phyloP scores from a whole-genome alignment of 2,797 vertebrate species.

The Neosalanx taihuensis region DNA sequence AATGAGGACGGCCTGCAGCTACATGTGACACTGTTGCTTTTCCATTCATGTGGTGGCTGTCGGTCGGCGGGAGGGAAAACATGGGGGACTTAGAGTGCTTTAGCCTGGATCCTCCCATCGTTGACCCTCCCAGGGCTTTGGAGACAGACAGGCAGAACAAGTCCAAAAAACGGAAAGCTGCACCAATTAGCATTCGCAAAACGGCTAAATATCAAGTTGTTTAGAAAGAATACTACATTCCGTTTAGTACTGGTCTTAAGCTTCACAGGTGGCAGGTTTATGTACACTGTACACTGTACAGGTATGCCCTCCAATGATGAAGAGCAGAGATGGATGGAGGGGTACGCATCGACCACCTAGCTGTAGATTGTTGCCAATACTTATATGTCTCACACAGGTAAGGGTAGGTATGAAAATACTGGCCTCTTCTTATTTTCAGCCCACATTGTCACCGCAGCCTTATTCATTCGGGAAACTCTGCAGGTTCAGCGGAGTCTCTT shows the following conservation, averaged over 20 bases:
- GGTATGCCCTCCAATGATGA: neutral
- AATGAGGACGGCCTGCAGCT: conserved; percentile 9
- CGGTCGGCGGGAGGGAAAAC: neutral
- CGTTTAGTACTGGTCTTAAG: no score
- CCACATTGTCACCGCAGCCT: conserved; percentile 37
- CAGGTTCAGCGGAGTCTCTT: conserved; percentile 69
- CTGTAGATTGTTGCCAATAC: no score
- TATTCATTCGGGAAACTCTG: conserved; percentile 49
- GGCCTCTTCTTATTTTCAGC: conserved; percentile 38
- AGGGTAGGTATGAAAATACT: conserved; percentile 27
- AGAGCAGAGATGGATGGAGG: neutral
- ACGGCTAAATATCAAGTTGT: no score
- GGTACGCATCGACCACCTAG: neutral
- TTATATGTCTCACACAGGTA: neutral
- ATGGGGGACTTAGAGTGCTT: neutral
- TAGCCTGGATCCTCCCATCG: neutral
- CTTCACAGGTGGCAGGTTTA: no score
- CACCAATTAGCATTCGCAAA: no score
- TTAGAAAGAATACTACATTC: no score
- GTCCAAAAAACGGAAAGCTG: no score
- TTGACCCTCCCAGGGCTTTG: no score
- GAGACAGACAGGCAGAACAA: no score
- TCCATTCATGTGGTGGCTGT: conserved; percentile 2
- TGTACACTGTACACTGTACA: no score
- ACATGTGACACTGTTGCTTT: neutral